Evolutionary conservation across 2,797 vertebrate species (phyloP).

Genomic region (Ambastaia sidthimunki): DNA sequence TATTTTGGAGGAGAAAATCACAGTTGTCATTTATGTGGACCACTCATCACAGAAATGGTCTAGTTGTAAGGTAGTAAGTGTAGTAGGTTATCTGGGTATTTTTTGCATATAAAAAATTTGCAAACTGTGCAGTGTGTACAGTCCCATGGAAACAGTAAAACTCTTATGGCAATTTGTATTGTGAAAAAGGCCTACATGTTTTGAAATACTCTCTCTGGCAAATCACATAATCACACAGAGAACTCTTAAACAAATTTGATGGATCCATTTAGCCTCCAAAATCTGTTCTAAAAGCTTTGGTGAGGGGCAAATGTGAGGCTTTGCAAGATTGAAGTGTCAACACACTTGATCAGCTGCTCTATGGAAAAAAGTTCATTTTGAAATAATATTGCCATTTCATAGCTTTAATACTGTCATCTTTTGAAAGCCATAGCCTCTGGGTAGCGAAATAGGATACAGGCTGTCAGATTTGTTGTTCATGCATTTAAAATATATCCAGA

Average conservation of each 20-base stretch:
- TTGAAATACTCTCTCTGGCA: neutral
- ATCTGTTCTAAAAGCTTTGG: slow-evolving; percentile 16
- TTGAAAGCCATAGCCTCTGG: slow-evolving; percentile 8
- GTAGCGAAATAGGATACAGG: slow-evolving; percentile 7
- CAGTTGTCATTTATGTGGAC: neutral
- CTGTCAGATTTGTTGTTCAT: slow-evolving; percentile 30
- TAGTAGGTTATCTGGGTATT: neutral
- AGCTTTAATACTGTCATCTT: slow-evolving; percentile 9
- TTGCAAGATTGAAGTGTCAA: slow-evolving; percentile 20
- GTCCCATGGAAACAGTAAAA: neutral
- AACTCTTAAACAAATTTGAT: slow-evolving; percentile 9
- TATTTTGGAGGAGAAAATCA: neutral
- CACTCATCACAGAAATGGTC: no score
- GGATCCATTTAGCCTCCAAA: slow-evolving; percentile 7
- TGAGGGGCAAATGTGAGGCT: slow-evolving; percentile 6
- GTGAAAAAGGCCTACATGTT: neutral
- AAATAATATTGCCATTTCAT: slow-evolving; percentile 27
- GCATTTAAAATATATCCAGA: slow-evolving; percentile 20
- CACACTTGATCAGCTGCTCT: slow-evolving; percentile 17
- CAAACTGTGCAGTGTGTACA: neutral
- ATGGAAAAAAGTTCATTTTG: neutral
- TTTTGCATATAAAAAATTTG: no score
- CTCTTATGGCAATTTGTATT: neutral
- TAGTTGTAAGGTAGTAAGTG: no score
- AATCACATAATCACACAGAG: slow-evolving; percentile 5